Evolutionary conservation across 2,888 invertebrate species (phyloP).

Genomic region (Himalopsyche japonica): DNA sequence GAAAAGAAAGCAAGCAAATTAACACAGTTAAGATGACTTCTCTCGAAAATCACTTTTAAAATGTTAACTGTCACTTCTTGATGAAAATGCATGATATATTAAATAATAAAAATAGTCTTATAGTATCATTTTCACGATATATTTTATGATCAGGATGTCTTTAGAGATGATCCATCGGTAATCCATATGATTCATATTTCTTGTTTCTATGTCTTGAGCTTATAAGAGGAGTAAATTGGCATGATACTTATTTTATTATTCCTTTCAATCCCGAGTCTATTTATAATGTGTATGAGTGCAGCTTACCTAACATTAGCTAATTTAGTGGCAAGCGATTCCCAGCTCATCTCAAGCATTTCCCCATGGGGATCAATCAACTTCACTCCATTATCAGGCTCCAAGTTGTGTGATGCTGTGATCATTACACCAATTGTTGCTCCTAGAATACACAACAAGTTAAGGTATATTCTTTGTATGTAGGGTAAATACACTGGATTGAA

Average conservation of each 20-base stretch:
- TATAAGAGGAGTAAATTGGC: neutral
- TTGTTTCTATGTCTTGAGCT: no score
- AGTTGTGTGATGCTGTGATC: slow-evolving; percentile 99
- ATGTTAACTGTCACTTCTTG: no score
- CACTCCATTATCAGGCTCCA: slow-evolving; percentile 94
- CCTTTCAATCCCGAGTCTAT: neutral
- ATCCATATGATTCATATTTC: no score
- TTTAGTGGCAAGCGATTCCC: slow-evolving; percentile 89
- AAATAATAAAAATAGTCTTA: no score
- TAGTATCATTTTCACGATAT: no score
- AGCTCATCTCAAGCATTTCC: slow-evolving; percentile 91
- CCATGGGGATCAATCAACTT: slow-evolving; percentile 95
- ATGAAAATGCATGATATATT: no score
- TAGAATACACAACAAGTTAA: slow-evolving; percentile 41
- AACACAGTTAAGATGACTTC: no score
- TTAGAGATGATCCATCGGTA: no score
- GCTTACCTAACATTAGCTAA: slow-evolving; percentile 79
- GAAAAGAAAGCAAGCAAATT: no score
- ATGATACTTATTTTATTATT: neutral
- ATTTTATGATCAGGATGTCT: no score
- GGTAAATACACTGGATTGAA: no score
- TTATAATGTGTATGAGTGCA: neutral
- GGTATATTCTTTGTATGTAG: neutral
- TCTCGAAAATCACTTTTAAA: no score
- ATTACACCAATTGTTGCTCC: slow-evolving; percentile 89